Conservation (phyloP, 2,888 invertebrate species). For the Cerceris rybyensis region DNA sequence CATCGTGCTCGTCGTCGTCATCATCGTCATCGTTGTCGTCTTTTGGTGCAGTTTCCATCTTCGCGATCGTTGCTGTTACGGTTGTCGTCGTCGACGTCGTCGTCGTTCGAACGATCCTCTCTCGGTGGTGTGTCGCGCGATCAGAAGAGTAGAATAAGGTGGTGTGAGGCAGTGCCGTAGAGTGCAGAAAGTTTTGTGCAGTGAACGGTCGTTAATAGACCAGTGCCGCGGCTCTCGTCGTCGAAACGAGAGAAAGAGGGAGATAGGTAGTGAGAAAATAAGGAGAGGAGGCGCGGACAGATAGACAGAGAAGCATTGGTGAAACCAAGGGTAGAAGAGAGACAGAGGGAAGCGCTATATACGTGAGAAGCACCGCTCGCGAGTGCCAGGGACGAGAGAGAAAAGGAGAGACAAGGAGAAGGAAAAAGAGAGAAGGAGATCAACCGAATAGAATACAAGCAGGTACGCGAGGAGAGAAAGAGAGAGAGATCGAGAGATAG, state of each 20-base stretch:
- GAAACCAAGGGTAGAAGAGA: conserved; percentile 33
- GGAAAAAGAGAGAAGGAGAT: conserved; percentile 28
- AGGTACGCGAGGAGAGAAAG: conserved; percentile 15
- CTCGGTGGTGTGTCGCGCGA: not conserved
- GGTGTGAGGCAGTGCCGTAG: conserved; percentile 51
- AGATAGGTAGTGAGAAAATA: conserved; percentile 18
- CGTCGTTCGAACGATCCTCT: conserved; percentile 9
- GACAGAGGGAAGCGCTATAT: conserved; percentile 46
- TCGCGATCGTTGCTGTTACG: not conserved
- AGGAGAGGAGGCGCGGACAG: conserved; percentile 4
- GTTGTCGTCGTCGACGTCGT: conserved; percentile 6
- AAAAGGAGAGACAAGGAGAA: conserved; percentile 42
- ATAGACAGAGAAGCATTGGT: conserved; percentile 36
- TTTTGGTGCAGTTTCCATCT: not conserved
- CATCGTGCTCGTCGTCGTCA: conserved; percentile 20
- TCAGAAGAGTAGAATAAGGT: conserved; percentile 23
- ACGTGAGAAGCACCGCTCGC: conserved; percentile 42
- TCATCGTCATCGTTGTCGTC: not conserved
- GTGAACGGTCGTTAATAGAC: conserved; percentile 73
- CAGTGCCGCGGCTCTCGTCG: conserved; percentile 63
- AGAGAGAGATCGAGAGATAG: conserved; percentile 17
- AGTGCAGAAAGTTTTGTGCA: conserved; percentile 72
- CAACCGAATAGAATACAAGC: not conserved
- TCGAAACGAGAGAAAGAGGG: conserved; percentile 37
- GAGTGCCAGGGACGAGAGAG: conserved; percentile 58